Conservation (phyloP, 2,797 vertebrate genomes). For the Momotus momota region DNA sequence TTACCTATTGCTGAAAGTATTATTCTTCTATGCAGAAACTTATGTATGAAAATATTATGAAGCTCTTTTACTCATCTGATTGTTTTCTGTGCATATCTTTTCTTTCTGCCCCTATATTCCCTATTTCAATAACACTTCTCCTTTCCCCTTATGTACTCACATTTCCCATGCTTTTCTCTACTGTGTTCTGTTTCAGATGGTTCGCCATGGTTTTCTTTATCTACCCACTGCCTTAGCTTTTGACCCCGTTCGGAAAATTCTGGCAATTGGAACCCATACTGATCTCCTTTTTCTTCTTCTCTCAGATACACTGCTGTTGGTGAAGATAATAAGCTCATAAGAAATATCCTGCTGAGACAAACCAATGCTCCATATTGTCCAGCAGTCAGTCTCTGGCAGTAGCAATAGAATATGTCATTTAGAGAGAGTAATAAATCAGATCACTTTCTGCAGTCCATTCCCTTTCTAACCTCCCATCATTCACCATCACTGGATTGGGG, state of each 20-base stretch:
- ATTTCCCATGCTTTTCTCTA: neutral
- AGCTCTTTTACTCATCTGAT: neutral
- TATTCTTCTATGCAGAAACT: neutral
- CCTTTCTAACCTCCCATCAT: neutral
- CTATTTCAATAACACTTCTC: neutral
- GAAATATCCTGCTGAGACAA: conserved; percentile 21
- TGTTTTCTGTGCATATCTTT: neutral
- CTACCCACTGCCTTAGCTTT: no score
- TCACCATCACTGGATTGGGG: neutral
- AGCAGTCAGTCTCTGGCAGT: conserved; percentile 12
- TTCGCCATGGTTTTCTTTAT: no score
- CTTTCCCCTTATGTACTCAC: neutral
- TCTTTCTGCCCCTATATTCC: neutral
- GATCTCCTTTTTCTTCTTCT: neutral
- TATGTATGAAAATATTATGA: neutral
- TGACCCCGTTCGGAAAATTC: no score
- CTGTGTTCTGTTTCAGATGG: neutral
- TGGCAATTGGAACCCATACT: no score
- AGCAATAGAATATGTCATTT: neutral
- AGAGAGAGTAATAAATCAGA: neutral
- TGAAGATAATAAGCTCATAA: conserved; percentile 16
- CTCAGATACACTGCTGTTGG: neutral
- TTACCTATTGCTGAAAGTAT: neutral
- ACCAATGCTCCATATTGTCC: neutral
- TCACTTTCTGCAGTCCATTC: conserved; percentile 26